Conservation (phyloP, 1,140 invertebrate genomes). For the Hypsibius dujardini region DNA sequence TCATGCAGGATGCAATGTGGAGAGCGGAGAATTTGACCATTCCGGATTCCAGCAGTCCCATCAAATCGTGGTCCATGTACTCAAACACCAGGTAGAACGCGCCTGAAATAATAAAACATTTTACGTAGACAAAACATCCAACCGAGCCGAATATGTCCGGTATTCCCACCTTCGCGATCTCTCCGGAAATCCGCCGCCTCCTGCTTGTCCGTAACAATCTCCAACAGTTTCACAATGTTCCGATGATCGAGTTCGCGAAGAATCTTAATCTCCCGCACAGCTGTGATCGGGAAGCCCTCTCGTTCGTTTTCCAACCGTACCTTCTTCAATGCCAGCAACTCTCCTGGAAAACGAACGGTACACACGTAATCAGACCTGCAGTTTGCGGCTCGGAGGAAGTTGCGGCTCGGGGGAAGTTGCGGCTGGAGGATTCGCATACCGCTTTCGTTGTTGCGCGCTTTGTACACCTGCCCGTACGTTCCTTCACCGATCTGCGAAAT, state of each 20-base stretch:
- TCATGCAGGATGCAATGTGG: slow-evolving; percentile 94
- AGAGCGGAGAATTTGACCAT: slow-evolving; percentile 85
- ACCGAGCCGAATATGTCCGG: too few relatives aligned
- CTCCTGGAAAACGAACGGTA: slow-evolving; percentile 35
- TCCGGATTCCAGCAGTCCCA: slow-evolving; percentile 90
- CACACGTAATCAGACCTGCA: too few relatives aligned
- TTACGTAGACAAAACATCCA: neutral
- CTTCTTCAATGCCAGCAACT: slow-evolving; percentile 89
- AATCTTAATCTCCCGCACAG: slow-evolving; percentile 97
- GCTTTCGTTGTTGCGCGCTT: slow-evolving; percentile 68
- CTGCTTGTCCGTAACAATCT: slow-evolving; percentile 97
- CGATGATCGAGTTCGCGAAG: slow-evolving; percentile 86
- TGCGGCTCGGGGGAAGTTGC: too few relatives aligned
- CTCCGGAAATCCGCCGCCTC: slow-evolving; percentile 77
- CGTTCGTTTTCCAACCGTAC: slow-evolving; percentile 96
- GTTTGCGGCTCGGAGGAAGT: too few relatives aligned
- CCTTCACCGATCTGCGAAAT: slow-evolving; percentile 95
- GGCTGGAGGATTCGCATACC: slow-evolving; percentile 31
- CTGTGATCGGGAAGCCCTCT: slow-evolving; percentile 98
- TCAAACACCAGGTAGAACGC: slow-evolving; percentile 99
- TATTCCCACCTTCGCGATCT: slow-evolving; percentile 10
- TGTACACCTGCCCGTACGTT: slow-evolving; percentile 97
- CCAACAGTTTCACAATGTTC: slow-evolving; percentile 91
- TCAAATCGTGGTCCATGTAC: slow-evolving; percentile 99
- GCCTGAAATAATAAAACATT: slow-evolving; percentile 37